A percentile compares a stretch with the other conserved stretches of the same genome.
Evolutionary conservation across 2,888 invertebrate species (phyloP).

Genomic region (Conchocele bisecta): DNA sequence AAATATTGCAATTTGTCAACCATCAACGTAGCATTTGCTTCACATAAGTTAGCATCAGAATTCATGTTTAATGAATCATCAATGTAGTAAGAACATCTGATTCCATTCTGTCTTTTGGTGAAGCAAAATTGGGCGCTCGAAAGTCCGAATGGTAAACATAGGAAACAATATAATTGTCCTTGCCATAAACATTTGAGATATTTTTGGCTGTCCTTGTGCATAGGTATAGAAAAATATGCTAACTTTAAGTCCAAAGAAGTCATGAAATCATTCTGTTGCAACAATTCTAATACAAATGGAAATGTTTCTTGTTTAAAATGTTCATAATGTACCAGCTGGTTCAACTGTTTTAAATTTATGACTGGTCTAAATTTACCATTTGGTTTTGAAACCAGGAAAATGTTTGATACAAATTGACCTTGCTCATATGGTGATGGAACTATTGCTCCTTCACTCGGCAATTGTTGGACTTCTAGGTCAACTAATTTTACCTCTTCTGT

Average conservation of each 20-base stretch:
- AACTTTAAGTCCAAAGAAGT: constrained; percentile 23
- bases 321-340: constrained; percentile 27
- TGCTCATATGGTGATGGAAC: background rate
- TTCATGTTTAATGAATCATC: too few species aligned
- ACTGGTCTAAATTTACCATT: constrained; percentile 28
- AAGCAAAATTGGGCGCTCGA: constrained; percentile 36
- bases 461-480: background rate
- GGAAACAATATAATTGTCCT: constrained; percentile 21
- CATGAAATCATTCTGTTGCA: constrained; percentile 27
- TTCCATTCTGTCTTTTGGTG: constrained; percentile 38
- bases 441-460: background rate
- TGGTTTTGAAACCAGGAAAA: constrained; percentile 24
- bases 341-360: constrained; percentile 29
- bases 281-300: constrained; percentile 1
- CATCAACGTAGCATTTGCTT: constrained; percentile 14
- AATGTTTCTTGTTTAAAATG: constrained; percentile 30
- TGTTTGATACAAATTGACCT: constrained; percentile 23
- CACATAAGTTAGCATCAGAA: too few species aligned
- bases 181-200: constrained; percentile 24
- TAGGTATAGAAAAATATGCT: constrained; percentile 4
- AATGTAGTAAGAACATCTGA: constrained; percentile 45
- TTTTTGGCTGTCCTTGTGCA: constrained; percentile 16
- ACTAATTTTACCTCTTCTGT: background rate
- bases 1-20: constrained; percentile 21
- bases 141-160: constrained; percentile 34